Base-by-base conservation (phyloP, 2,888 invertebrate species). In the Scrobipalpa costella region DNA sequence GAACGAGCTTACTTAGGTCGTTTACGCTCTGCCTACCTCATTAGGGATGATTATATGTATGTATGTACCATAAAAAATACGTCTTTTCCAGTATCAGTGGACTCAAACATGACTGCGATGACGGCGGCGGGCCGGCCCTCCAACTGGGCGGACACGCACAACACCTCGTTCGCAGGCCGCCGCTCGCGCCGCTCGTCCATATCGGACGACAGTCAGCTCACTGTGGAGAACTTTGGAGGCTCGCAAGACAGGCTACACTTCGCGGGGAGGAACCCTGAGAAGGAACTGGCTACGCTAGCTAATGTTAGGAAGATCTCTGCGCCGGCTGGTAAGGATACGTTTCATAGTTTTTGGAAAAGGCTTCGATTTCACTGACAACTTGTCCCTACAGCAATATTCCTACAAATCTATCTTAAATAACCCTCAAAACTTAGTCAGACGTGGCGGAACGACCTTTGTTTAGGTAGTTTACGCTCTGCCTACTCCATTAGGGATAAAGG, bases 161-260 rank as follows among this genome's bases (percentile, higher is more conserved):
- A 85, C 73, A 72, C 72, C 38, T 79, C 86, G 66, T 97, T 95
- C 88, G 96, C 96, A 63, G 97, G 97, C 57, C 93, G 97, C 3
- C 93, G 97, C 57, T 97, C 97, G 57, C 93, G 97, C 17, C 93
- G 97, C 68, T 96, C 97, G 79, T 97, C 97, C 70, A 93, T 96
- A 60, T 79, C 88, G 0, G 97, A 97, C 80, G 97, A 98, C 81
- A 97, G 96, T 38, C 97, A 97, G 84, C 92, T 98, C 71, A 98
- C 97, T 0, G 96, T 97, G 63, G 98, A 98, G 90, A 98, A 98
- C 90, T 97, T 98, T 84, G 97, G 98, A 57, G 98, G 98, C 64
- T 96, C 96, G 70, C 97, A 97, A 91, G 97, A 98, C 84, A 95
- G 97, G 73, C 85, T 97, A 72, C 96, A 96, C 88, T 96, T 96